Percentiles rank a stretch among this genome's conserved stretches.
Conservation (phyloP, 2,888 invertebrate species). For the Pegoplata infirma region DNA sequence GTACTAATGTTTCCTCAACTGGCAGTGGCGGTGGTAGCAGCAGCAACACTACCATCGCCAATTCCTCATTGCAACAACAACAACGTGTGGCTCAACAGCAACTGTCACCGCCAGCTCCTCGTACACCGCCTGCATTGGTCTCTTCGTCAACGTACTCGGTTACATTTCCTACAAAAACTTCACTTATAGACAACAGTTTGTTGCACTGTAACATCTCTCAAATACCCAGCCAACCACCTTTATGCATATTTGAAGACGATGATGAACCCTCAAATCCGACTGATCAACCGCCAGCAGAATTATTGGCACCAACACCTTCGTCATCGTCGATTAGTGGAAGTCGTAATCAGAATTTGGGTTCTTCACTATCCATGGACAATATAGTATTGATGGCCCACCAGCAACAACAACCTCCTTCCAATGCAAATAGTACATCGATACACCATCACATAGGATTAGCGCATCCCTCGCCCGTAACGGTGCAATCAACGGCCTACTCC, state of each 20-base stretch:
- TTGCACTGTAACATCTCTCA: constrained; percentile 76
- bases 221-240: constrained; percentile 77
- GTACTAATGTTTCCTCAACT: constrained; percentile 59
- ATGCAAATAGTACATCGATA: constrained; percentile 55
- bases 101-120: constrained; percentile 60
- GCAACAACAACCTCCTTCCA: constrained; percentile 45
- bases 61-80: constrained; percentile 14
- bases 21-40: constrained; percentile 21
- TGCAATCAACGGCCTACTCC: constrained; percentile 71
- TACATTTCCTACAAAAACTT: constrained; percentile 70
- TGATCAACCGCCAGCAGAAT: constrained; percentile 67
- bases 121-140: constrained; percentile 52
- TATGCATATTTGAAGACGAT: constrained; percentile 77
- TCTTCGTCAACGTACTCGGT: constrained; percentile 63
- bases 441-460: constrained; percentile 65
- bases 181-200: constrained; percentile 74
- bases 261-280: constrained; percentile 74
- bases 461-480: constrained; percentile 69
- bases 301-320: constrained; percentile 52
- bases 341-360: constrained; percentile 40
- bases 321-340: constrained; percentile 32
- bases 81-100: constrained; percentile 60
- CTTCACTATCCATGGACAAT: constrained; percentile 59
- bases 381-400: constrained; percentile 67
- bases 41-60: constrained; percentile 22